Conservation (phyloP, 2,888 invertebrate species). For the Tachystola acroxantha region DNA sequence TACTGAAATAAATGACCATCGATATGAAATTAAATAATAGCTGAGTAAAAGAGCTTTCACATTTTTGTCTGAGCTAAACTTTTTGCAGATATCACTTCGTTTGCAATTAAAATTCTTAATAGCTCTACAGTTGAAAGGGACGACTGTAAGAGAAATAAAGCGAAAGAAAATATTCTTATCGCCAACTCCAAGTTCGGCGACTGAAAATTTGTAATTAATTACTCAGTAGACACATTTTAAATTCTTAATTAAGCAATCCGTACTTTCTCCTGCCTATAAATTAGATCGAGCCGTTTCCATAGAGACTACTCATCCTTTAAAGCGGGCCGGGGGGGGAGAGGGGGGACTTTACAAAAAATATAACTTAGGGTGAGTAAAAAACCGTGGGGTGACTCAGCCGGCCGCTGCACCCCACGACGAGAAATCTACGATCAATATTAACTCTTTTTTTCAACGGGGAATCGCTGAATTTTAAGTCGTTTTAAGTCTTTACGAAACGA, state of each 20-base stretch:
- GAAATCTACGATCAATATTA: conserved; percentile 80
- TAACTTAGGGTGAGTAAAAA: conserved; percentile 80
- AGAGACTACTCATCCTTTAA: conserved; percentile 79
- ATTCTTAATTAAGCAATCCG: conserved; percentile 78
- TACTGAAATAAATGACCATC: no score
- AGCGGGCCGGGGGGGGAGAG: conserved; percentile 65
- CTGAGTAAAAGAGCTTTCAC: no score
- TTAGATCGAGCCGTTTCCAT: conserved; percentile 79
- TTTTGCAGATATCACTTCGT: conserved; percentile 9
- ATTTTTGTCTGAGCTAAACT: no score
- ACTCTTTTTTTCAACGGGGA: conserved; percentile 77
- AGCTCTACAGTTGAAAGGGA: conserved; percentile 24
- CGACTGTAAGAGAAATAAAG: conserved; percentile 22
- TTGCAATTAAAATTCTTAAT: conserved; percentile 55
- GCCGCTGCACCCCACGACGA: conserved; percentile 78
- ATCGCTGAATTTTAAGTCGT: conserved; percentile 73
- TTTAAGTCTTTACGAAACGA: conserved; percentile 45
- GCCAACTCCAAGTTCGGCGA: conserved; percentile 39
- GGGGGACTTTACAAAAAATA: conserved; percentile 76
- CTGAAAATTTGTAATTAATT: conserved; percentile 72
- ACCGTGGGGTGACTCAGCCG: conserved; percentile 79
- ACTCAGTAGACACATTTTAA: conserved; percentile 73
- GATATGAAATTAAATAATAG: no score
- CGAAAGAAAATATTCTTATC: conserved; percentile 41
- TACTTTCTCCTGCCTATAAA: conserved; percentile 77